Base-by-base conservation (phyloP, 2,113 vertebrate species). In the Leucoraja erinaceus region DNA sequence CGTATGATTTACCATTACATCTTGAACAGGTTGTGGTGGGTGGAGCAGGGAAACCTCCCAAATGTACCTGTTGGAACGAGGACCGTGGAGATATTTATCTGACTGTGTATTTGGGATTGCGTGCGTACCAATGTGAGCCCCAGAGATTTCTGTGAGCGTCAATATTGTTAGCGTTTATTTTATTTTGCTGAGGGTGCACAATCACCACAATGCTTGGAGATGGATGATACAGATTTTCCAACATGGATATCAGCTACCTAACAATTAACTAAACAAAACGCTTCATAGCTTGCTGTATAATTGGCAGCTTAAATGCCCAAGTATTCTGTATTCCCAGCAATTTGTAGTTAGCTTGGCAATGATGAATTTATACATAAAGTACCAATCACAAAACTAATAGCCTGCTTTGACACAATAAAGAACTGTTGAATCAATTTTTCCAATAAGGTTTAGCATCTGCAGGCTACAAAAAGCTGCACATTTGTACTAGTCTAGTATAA, bases 361-460 rank as follows among this genome's bases (percentile, higher is more conserved):
- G 56, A 63, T 63, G 63, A 88, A 88, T 88, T 63, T 63, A 88
- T 12, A 86, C 83, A 86, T 63, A 88, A 63, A 31, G 31, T 31
- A 88, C 81, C 59, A 59, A 84, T 84, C 54, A 6, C 83, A 63
- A 72, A 54, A 74, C 68, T 47, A 47, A 70, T 12, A 33, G 63
- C 20, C 66, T 20, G 66, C 33, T 70, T 90, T 54, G 66, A 72
- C 38, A 47, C 18, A 74, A 38, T 12, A 54, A 18, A 54, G 68
- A 25, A 72, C 14, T 38, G 20, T 70, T 91, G 20, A 72, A 38
- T 72, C 33, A 28, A 25, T 54, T 91, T 91, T 47, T 91, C 22
- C 90, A 72, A 91, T 86, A 72, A 25, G 66, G 25, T 91, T 91
- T 47, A 10, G 90, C 38, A 54, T 72, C 90, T 12, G 90, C 33